Evolutionary conservation across 2,797 vertebrate genomes (phyloP), one percentile per base, ranked within the genome.

Genomic region (Pempheris klunzingeri): DNA sequence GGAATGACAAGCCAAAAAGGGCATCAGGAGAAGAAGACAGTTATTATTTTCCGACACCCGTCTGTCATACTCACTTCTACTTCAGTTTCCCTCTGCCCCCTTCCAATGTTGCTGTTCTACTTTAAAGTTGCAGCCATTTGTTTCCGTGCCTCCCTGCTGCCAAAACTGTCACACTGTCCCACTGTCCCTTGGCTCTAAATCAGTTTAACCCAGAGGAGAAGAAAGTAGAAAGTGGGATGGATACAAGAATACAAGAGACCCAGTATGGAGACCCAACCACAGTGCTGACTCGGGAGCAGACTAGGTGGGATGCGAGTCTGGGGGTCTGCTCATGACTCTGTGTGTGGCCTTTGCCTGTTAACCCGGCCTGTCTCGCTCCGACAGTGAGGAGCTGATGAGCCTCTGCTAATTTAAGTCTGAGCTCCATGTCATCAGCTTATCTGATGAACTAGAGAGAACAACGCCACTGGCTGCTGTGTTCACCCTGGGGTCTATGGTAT

Each of bases 351-450:
- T n/a, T 38, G 80, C 74, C 80, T 86, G 75, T 52, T 69, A 78
- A 74, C 81, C 74, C 79, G 52, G 82, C 78, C 81, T 74, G 71
- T 83, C 67, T 67, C 64, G 57, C 69, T 6, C 50, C 15, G 7
- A 70, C 74, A 79, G 65, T 67, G 44, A 80, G 63, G 53, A 77
- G 77, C 67, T 80, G 84, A 90, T 89, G 92, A 80, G 82, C 81
- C 80, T 80, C 64, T 82, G 83, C 78, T 94, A 90, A 94, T 93
- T 92, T 92, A 84, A 92, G 74, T 58, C 81, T 80, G 78, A 84
- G 82, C 88, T 90, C 81, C 87, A 76, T 86, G 86, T 87, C 89
- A 83, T 87, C 72, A 83, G 78, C 85, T 84, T 91, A 92, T 92
- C 92, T 89, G 90, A 93, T 91, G 82, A 75, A 90, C 52, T 13